phyloP scores from a whole-genome alignment of 2,113 vertebrate species.

The Morone saxatilis region DNA sequence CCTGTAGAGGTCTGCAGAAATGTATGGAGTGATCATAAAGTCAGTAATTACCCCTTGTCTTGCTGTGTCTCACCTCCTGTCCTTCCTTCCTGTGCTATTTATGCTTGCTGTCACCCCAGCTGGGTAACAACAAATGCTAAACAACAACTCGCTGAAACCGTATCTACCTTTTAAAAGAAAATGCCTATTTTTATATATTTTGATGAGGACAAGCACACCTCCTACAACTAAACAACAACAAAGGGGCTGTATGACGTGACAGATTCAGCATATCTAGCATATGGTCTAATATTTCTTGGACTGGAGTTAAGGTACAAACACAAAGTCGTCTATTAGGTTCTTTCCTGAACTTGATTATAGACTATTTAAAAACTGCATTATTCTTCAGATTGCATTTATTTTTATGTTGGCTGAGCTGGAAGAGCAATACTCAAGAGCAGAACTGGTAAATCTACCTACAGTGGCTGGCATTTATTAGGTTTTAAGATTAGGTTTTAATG shows the following conservation, averaged over 20 bases:
- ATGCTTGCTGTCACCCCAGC: conserved; percentile 68
- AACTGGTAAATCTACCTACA: conserved; percentile 32
- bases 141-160: conserved; percentile 67
- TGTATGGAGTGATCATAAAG: conserved; percentile 47
- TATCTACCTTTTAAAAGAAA: conserved; percentile 80
- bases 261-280: conserved; percentile 67
- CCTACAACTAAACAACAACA: conserved; percentile 63
- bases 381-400: conserved; percentile 51
- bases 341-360: conserved; percentile 38
- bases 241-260: conserved; percentile 42
- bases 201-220: conserved; percentile 85
- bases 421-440: conserved; percentile 36
- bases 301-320: conserved; percentile 59
- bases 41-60: conserved; percentile 52
- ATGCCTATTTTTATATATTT: conserved; percentile 86
- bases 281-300: conserved; percentile 51
- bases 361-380: conserved; percentile 44
- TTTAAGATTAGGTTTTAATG: conserved; percentile 24
- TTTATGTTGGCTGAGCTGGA: conserved; percentile 55
- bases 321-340: conserved; percentile 12
- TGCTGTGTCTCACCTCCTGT: conserved; percentile 70
- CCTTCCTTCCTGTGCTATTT: conserved; percentile 63
- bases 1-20: conserved; percentile 49
- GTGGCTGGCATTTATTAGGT: conserved; percentile 48
- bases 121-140: conserved; percentile 66